A percentile compares a stretch with the other conserved stretches of the same genome.
These are phyloP conservation scores for Pristis pectinata DNA, from an alignment of 2,797 vertebrate species.

Conservation along the genomic window DNA sequence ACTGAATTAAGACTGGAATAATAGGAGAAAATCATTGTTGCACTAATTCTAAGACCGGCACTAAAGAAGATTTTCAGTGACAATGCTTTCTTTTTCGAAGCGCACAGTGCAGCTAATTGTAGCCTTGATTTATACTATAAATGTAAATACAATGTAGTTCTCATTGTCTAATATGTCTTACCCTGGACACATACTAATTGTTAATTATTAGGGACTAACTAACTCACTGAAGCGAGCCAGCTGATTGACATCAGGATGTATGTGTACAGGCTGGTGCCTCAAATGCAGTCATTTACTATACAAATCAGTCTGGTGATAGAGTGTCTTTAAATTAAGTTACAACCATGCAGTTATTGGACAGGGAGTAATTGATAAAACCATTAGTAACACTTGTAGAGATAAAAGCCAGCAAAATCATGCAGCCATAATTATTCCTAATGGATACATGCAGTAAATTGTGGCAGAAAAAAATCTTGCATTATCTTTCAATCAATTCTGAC, in stretches of 20 bases:
- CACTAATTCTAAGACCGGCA: constrained; percentile 17
- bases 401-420: constrained; percentile 90
- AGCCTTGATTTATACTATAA: constrained; percentile 37
- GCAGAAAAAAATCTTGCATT: constrained; percentile 68
- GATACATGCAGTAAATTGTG: constrained; percentile 88
- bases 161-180: constrained; percentile 41
- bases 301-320: constrained; percentile 82
- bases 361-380: constrained; percentile 94
- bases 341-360: constrained; percentile 87
- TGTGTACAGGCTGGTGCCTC: constrained; percentile 58
- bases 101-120: constrained; percentile 31
- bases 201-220: constrained; percentile 77
- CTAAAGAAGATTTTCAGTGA: constrained; percentile 22
- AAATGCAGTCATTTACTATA: constrained; percentile 79
- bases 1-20: neutral
- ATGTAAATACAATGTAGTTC: constrained; percentile 42
- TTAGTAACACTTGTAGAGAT: constrained; percentile 98
- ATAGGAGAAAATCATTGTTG: neutral
- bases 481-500: constrained; percentile 80
- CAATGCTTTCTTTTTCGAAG: constrained; percentile 31
- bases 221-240: constrained; percentile 73
- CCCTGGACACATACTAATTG: constrained; percentile 66
- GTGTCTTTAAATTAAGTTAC: constrained; percentile 96
- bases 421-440: constrained; percentile 92
- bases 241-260: constrained; percentile 47